phyloP scores from a whole-genome alignment of 2,797 vertebrate genomes.

The Phyllotis vaccarum region DNA sequence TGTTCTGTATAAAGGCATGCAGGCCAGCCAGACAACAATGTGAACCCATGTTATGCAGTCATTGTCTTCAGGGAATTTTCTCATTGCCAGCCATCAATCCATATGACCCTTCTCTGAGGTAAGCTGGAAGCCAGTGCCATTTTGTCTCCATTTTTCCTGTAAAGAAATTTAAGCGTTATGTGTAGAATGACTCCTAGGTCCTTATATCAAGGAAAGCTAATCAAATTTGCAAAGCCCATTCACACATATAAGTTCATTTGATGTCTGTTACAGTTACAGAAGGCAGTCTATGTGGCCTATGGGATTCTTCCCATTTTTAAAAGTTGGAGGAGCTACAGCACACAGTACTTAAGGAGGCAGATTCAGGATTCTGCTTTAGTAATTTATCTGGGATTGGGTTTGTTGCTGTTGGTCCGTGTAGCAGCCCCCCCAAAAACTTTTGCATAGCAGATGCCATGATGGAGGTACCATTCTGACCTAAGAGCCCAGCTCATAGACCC shows the following conservation, averaged over 20 bases:
- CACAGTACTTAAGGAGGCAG: background rate
- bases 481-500: background rate
- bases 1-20: background rate
- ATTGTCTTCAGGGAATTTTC: background rate
- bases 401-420: background rate
- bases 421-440: background rate
- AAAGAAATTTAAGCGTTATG: background rate
- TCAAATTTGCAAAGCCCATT: background rate
- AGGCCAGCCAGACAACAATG: background rate
- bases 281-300: background rate
- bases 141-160: background rate
- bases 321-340: background rate
- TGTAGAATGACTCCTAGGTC: background rate
- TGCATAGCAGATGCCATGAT: background rate
- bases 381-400: too few relatives aligned
- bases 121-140: background rate
- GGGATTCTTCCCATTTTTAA: background rate
- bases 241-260: background rate
- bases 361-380: background rate
- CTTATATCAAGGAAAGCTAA: background rate
- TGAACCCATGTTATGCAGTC: fast-evolving
- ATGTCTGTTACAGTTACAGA: background rate
- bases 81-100: background rate
- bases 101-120: background rate
- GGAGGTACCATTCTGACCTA: background rate